Evolutionary conservation across 2,113 vertebrate genomes (phyloP).

Genomic region (Pogonocichla stellata): DNA sequence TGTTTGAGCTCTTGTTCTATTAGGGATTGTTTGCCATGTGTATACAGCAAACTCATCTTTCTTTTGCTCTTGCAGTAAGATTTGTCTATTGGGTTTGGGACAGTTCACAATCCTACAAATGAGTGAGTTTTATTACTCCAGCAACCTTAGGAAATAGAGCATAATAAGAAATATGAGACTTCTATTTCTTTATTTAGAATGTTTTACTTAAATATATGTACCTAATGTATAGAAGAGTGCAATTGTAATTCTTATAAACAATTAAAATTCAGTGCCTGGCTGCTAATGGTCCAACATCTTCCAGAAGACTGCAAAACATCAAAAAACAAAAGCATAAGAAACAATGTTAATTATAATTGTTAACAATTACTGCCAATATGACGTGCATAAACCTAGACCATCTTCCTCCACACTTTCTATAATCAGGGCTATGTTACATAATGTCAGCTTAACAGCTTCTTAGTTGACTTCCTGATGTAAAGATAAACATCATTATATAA

Average conservation of each 20-base stretch:
- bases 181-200: background rate
- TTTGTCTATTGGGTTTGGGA: background rate
- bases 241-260: background rate
- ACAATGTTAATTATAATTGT: background rate
- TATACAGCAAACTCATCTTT: conserved; percentile 3
- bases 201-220: background rate
- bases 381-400: background rate
- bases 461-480: conserved; percentile 61
- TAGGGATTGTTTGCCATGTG: background rate
- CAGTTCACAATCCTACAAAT: background rate
- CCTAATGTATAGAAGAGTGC: background rate
- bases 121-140: background rate
- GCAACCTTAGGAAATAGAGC: background rate
- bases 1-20: conserved; percentile 17
- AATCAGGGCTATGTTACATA: conserved; percentile 38
- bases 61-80: background rate
- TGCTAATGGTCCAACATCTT: background rate
- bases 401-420: conserved; percentile 55
- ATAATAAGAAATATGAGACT: background rate
- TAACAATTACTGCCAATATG: background rate
- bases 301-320: background rate
- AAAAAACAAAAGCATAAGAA: background rate
- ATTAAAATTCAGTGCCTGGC: background rate
- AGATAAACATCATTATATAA: conserved; percentile 66
- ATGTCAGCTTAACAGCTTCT: conserved; percentile 59